Evolutionary conservation across 2,113 vertebrate genomes (phyloP), one percentile per base, ranked within the genome.

Genomic region (Tachysurus vachellii): DNA sequence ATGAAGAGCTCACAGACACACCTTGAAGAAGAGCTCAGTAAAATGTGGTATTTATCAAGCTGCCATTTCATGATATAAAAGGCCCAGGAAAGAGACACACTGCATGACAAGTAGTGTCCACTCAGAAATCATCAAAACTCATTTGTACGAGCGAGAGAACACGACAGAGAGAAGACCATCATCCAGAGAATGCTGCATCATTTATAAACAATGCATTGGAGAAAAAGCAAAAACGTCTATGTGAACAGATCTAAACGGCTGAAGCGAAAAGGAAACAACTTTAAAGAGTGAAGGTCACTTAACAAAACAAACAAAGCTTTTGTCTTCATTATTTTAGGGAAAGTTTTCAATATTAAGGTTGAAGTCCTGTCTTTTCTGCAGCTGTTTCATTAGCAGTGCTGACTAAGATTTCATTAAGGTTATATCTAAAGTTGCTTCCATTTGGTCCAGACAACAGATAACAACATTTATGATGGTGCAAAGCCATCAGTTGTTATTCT

Each of bases 1-100:
- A 91, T 91, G 47, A 50, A 50, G 47, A 31, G 53, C 68, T 90
- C 90, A 83, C n/a, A n/a, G n/a, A n/a, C 90, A 89, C 88, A 88
- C 85, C 73, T 85, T 86, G 88, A 91, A 91, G 47, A 50, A 50
- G 47, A 31, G 53, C 68, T 90, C 90, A 83, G 85, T 47, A 53
- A 89, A 80, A 91, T 91, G 89, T 89, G 88, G 86, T 90, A 89
- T 90, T 92, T 88, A 91, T 91, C 92, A 87, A 90, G 62, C 85
- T 88, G 86, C 87, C 85, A 86, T 91, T 91, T 86, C 87, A 71
- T 7, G 59, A 77, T 90, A 92, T 91, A 91, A 89, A 86, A 89
- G 85, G 84, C 75, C 77, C 88, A 66, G 59, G 66, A 87, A 84
- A 80, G 68, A 85, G 66, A 85, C 88, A 86, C n/a, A 47, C 86